Base-by-base conservation (phyloP, 2,888 invertebrate species). In the Villa cingulata region DNA sequence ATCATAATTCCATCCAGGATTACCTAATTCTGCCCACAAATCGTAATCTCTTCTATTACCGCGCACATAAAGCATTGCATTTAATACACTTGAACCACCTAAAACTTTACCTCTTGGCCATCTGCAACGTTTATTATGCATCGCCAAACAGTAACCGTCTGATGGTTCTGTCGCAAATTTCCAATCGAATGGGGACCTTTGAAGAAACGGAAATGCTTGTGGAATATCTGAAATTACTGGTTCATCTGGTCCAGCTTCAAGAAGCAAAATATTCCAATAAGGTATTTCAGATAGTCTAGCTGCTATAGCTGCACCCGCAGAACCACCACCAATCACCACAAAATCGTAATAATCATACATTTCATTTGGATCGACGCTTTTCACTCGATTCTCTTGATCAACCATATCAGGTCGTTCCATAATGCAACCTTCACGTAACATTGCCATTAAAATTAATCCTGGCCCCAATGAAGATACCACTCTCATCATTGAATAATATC, bases 31-130 rank as follows among this genome's bases (percentile, higher is more conserved):
- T 18, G 78, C 83, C 92, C 92, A 94, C n/a, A 73, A 70, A 59
- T 94, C 87, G 63, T 89, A 94, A 62, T 92, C 92, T 3, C 70
- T 74, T 44, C 75, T 76, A 61, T 92, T 89, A 0, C 91, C 92
- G 46, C 92, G 72, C 0, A 90, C 73, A 59, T 91, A 91, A 49
- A 88, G 72, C 91, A 94, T 91, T 17, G 89, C 91, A 63, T 92
- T 92, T 3, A 91, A 68, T 1, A 83, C 83, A 58, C 88, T 87
- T 15, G 81, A 82, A 0, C 92, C 92, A 19, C 83, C 83, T 18
- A 87, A 70, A 7, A 83, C 81, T 70, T 83, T 85, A 0, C 83
- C 89, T 23, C 89, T 74, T 0, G 86, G 86, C 85, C 84, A 86
- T 54, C 77, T 78, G 57, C 84, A 84, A 45, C 72, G 68, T 9